phyloP scores from a whole-genome alignment of 2,888 invertebrate genomes.

The Campoplex capitator region DNA sequence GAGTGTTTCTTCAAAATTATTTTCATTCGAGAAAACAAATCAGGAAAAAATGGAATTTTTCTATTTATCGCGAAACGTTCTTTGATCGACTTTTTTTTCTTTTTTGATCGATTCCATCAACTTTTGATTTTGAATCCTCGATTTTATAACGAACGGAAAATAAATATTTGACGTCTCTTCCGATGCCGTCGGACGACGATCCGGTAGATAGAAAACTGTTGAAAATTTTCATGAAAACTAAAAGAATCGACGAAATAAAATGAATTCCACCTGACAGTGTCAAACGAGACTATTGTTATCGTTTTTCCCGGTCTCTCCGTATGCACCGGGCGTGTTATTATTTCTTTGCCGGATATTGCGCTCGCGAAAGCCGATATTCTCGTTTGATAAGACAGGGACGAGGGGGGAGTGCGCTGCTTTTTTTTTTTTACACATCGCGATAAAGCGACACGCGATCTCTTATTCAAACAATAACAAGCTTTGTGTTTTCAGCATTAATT shows the following conservation, averaged over 20 bases:
- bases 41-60: too few species aligned
- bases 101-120: background rate
- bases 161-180: background rate
- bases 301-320: conserved; percentile 66
- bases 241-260: conserved; percentile 21
- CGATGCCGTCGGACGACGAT: conserved; percentile 35
- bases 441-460: conserved; percentile 67
- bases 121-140: background rate
- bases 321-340: conserved; percentile 23
- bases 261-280: conserved; percentile 36
- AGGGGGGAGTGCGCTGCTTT: too few species aligned
- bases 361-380: conserved; percentile 72
- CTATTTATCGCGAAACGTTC: background rate
- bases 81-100: background rate
- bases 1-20: too few species aligned
- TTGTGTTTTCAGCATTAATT: conserved; percentile 60
- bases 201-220: conserved; percentile 20
- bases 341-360: conserved; percentile 63
- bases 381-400: conserved; percentile 59
- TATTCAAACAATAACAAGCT: conserved; percentile 68
- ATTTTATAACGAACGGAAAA: background rate
- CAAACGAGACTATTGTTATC: conserved; percentile 43
- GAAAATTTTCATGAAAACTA: conserved; percentile 31
- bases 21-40: too few species aligned
- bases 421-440: background rate